Evolutionary conservation across 1,140 invertebrate genomes (phyloP).

Genomic region (Dendroctonus ponderosae): DNA sequence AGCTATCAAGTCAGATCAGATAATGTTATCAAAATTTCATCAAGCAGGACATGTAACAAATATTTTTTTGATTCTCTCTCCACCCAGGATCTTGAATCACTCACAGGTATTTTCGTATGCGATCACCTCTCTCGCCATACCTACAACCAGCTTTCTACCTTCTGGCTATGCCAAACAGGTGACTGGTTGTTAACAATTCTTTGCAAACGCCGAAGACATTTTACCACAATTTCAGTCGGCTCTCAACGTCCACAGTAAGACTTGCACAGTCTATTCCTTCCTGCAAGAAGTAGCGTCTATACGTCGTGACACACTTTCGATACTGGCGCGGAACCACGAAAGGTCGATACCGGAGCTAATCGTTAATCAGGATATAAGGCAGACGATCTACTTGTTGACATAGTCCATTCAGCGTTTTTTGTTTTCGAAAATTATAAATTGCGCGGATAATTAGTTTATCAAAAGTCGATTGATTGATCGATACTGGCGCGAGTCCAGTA

Average conservation of each 20-base stretch:
- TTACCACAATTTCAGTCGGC: slow-evolving; percentile 29
- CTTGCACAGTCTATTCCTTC: slow-evolving; percentile 10
- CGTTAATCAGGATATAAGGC: not conserved
- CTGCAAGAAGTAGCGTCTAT: slow-evolving; percentile 13
- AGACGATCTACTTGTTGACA: no score
- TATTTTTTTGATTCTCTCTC: slow-evolving; percentile 8
- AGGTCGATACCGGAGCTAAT: slow-evolving; percentile 1
- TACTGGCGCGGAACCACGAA: not conserved
- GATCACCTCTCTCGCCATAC: slow-evolving; percentile 23
- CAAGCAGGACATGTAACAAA: no score
- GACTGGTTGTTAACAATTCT: slow-evolving; percentile 29
- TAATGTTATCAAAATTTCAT: no score
- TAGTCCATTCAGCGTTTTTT: no score
- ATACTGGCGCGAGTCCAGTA: slow-evolving; percentile 1
- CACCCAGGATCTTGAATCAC: slow-evolving; percentile 26
- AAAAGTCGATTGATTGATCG: slow-evolving; percentile 2
- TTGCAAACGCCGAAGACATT: slow-evolving; percentile 25
- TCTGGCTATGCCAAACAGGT: slow-evolving; percentile 33
- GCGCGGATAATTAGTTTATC: not conserved
- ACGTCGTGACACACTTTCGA: slow-evolving; percentile 26
- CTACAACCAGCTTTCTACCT: slow-evolving; percentile 31
- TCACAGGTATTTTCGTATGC: slow-evolving; percentile 23
- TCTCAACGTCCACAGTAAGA: slow-evolving; percentile 21
- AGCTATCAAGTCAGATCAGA: no score
- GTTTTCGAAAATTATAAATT: no score